phyloP scores from a whole-genome alignment of 2,113 vertebrate genomes.

The Anthoscopus minutus region DNA sequence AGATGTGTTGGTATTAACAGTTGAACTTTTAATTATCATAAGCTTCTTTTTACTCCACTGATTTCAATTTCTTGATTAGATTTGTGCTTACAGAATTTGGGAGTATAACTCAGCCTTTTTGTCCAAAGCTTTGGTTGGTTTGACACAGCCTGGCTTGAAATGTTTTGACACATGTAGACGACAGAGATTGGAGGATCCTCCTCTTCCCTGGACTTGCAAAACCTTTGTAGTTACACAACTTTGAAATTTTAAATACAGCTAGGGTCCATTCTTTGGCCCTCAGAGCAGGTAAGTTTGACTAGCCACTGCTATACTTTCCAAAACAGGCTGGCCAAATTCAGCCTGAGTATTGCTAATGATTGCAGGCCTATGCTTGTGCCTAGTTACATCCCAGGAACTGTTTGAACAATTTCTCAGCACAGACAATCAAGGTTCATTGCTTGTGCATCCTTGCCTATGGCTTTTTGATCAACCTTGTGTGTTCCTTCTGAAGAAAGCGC shows the following conservation, averaged over 20 bases:
- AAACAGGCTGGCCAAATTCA: neutral
- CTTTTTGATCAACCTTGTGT: neutral
- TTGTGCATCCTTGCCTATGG: neutral
- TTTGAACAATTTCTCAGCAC: neutral
- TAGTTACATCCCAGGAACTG: neutral
- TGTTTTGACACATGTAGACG: neutral
- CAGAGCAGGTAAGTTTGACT: neutral
- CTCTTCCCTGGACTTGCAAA: fast-evolving
- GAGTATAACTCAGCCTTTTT: neutral
- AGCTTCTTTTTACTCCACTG: neutral
- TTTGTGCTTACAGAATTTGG: neutral
- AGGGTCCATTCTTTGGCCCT: neutral
- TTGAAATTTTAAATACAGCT: neutral
- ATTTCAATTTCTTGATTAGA: neutral
- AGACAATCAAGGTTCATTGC: neutral
- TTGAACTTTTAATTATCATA: neutral
- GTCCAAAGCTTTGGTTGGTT: neutral
- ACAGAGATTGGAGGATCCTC: neutral
- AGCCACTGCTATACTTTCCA: neutral
- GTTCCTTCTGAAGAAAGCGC: neutral
- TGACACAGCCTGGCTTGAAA: neutral
- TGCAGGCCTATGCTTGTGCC: neutral
- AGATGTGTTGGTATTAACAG: neutral
- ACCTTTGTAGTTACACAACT: neutral
- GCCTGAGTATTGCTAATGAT: neutral